Base-by-base conservation (phyloP, 2,888 invertebrate genomes). In the Corbicula japonica region DNA sequence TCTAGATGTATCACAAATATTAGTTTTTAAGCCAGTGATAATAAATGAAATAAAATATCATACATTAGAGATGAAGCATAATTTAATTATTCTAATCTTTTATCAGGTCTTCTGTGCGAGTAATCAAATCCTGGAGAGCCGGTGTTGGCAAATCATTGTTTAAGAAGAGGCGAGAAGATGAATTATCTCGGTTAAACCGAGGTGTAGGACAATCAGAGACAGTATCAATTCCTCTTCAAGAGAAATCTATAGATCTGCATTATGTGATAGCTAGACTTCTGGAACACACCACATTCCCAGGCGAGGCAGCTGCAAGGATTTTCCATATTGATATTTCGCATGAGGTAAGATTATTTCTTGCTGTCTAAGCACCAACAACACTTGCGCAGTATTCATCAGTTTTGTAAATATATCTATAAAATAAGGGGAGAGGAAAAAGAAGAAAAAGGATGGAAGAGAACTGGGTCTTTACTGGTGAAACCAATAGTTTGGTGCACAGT, bases 281-380 rank as follows among this genome's bases (percentile, higher is more conserved):
- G 21, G 34, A 80, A 23, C 80, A 84, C 69, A 86, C 85, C 21
- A 41, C 62, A 18, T 46, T 50, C 21, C 84, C 85, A 38, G 82
- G 84, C 10, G 66, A 74, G 28, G 30, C 30, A 10, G 71, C 77
- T 8, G 81, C 87, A 8, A 77, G 86, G 28, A 77, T 91, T 28
- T 88, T 87, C 58, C 91, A 91, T 77, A 76, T 91, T 60, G 88
- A 91, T 52, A 75, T 91, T n/a, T 85, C 87, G 23, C 87, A 89
- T 76, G 89, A 89, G 81, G 91, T 89, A 70, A 23, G 54, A 54
- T n/a, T n/a, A n/a, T n/a, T n/a, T n/a, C n/a, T n/a, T n/a, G n/a
- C n/a, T n/a, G n/a, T n/a, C n/a, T n/a, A n/a, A n/a, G n/a, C n/a
- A n/a, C n/a, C n/a, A n/a, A n/a, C n/a, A n/a, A n/a, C n/a, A n/a